Conservation (phyloP, 2,113 vertebrate species). For the Thermophis baileyi region DNA sequence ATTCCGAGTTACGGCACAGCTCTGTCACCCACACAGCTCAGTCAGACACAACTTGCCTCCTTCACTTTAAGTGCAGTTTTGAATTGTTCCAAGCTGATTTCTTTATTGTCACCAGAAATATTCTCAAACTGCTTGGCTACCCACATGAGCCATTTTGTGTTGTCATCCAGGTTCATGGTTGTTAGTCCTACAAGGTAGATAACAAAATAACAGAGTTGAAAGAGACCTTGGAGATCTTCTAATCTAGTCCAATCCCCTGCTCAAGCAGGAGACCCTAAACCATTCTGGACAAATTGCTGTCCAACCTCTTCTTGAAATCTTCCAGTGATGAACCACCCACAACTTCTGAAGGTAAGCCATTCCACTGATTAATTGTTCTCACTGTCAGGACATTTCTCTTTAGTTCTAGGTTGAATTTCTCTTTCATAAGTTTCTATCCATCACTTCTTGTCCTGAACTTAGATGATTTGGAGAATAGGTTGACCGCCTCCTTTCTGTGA, state of each 20-base stretch:
- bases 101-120: slow-evolving; percentile 77
- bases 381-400: not conserved
- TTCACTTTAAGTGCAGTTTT: slow-evolving; percentile 83
- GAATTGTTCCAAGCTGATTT: slow-evolving; percentile 81
- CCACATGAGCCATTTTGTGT: slow-evolving; percentile 83
- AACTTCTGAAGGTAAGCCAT: not conserved
- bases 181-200: not conserved
- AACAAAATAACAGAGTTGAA: not conserved
- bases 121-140: slow-evolving; percentile 78
- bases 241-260: not conserved
- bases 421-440: not conserved
- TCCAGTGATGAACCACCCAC: not conserved
- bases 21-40: rapidly evolving
- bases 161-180: slow-evolving; percentile 72
- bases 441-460: not conserved
- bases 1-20: too few species aligned
- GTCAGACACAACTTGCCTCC: slow-evolving; percentile 72
- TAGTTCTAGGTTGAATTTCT: not conserved
- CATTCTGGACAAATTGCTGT: too few species aligned
- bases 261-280: too few species aligned
- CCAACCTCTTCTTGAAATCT: not conserved
- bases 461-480: not conserved
- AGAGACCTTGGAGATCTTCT: not conserved
- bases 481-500: not conserved
- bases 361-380: not conserved